Conservation (phyloP, 2,113 vertebrate genomes). For the Lepisosteus oculatus region DNA sequence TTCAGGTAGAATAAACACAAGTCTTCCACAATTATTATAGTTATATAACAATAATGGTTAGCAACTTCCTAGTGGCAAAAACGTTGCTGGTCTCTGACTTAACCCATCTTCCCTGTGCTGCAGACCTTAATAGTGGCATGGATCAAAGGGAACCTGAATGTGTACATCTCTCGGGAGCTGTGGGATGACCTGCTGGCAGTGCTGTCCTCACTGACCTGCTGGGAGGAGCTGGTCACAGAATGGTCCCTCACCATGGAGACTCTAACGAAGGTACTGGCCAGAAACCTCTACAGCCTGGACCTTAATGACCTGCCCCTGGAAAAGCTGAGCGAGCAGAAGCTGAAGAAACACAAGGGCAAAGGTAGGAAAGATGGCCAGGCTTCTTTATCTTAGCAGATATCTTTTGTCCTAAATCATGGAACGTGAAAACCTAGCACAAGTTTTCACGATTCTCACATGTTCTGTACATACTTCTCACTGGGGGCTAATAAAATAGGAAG, state of each 20-base stretch:
- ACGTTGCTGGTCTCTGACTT: constrained; percentile 25
- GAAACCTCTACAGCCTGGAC: constrained; percentile 93
- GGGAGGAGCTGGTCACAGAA: constrained; percentile 97
- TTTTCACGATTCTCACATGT: no score
- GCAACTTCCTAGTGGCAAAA: constrained; percentile 19
- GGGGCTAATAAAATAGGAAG: no score
- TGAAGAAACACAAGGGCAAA: constrained; percentile 98
- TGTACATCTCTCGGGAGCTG: constrained; percentile 93
- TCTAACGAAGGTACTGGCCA: constrained; percentile 95
- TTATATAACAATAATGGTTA: no score
- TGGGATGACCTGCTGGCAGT: constrained; percentile 95
- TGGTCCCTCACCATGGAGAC: constrained; percentile 99
- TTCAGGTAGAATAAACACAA: constrained; percentile 72
- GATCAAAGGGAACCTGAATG: constrained; percentile 97
- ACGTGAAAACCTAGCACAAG: no score
- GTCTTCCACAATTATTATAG: background rate
- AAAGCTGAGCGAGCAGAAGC: constrained; percentile 97
- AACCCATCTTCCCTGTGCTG: constrained; percentile 23
- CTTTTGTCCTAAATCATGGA: no score
- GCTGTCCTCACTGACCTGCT: constrained; percentile 91
- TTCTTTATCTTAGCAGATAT: no score
- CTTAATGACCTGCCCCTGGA: constrained; percentile 91
- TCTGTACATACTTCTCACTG: no score
- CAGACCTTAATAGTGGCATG: constrained; percentile 98
- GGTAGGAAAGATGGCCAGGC: constrained; percentile 59